phyloP scores from a whole-genome alignment of 2,113 vertebrate species.

The Eclectus roratus region DNA sequence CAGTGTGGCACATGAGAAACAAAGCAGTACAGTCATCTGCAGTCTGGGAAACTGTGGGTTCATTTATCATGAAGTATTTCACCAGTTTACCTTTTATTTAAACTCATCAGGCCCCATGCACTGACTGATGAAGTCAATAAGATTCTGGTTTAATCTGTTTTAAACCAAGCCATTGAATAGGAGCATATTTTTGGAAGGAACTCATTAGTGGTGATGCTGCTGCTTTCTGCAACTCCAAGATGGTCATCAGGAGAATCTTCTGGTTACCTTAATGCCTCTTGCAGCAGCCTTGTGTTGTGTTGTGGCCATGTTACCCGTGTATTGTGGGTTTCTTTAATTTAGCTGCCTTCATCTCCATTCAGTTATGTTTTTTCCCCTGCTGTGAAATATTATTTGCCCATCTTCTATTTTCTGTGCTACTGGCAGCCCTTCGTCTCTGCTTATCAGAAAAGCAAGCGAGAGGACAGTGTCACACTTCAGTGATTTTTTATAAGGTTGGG shows the following conservation, averaged over 20 bases:
- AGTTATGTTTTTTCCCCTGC: not conserved
- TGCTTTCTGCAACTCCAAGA: not conserved
- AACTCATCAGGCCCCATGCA: not conserved
- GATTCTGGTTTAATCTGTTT: not conserved
- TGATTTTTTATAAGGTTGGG: conserved; percentile 46
- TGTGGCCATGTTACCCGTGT: not conserved
- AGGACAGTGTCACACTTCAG: conserved; percentile 7
- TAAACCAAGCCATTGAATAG: not conserved
- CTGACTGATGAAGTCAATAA: not conserved
- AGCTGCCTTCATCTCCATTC: not conserved
- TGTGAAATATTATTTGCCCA: not conserved
- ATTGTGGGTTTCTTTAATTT: conserved; percentile 23
- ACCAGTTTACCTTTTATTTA: not conserved
- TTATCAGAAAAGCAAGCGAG: conserved; percentile 39
- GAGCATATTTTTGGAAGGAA: conserved; percentile 3
- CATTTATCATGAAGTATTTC: not conserved
- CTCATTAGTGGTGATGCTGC: not conserved
- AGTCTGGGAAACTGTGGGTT: not conserved
- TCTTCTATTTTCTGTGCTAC: not conserved
- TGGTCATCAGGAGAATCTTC: not conserved
- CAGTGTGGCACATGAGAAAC: not conserved
- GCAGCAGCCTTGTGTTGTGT: not conserved
- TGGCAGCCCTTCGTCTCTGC: not conserved
- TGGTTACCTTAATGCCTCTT: not conserved
- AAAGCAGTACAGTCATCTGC: not conserved